These are phyloP conservation scores for Lepus timidus DNA, from an alignment of 2,113 vertebrate genomes.

Conservation along the genomic window DNA sequence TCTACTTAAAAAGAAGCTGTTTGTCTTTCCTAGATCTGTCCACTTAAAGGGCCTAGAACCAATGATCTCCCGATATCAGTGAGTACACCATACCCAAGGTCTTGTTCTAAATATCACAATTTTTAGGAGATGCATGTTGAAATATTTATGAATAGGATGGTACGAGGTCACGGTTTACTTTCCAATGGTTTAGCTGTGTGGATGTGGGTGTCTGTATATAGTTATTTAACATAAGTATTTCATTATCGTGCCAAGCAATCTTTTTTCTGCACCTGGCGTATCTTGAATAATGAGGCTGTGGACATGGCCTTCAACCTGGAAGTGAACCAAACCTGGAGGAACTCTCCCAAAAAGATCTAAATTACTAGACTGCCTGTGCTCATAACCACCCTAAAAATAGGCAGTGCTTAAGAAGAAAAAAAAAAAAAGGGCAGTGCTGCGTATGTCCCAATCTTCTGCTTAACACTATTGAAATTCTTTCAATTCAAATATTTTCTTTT, in stretches of 20 bases:
- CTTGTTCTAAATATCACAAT: not conserved
- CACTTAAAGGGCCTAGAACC: not conserved
- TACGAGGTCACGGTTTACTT: not conserved
- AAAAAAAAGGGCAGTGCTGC: not conserved
- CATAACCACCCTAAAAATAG: not conserved
- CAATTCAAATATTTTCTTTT: not conserved
- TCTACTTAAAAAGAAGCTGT: not conserved
- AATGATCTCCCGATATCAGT: too few species aligned
- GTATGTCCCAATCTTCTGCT: not conserved
- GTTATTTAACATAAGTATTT: slow-evolving; percentile 67
- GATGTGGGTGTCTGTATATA: not conserved
- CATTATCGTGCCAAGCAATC: not conserved
- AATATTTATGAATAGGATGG: not conserved
- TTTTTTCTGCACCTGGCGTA: not conserved
- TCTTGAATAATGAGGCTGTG: not conserved
- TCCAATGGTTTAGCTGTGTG: slow-evolving; percentile 54
- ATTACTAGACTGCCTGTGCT: not conserved
- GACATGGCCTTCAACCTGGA: not conserved
- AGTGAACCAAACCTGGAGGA: not conserved
- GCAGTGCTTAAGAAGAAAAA: not conserved
- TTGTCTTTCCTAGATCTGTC: not conserved
- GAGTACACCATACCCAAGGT: not conserved
- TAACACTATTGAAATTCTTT: not conserved
- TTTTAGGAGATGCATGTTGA: not conserved
- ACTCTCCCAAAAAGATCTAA: not conserved